Base-by-base conservation (phyloP, 2,888 invertebrate genomes). In the Scaptomyza caliginosa region DNA sequence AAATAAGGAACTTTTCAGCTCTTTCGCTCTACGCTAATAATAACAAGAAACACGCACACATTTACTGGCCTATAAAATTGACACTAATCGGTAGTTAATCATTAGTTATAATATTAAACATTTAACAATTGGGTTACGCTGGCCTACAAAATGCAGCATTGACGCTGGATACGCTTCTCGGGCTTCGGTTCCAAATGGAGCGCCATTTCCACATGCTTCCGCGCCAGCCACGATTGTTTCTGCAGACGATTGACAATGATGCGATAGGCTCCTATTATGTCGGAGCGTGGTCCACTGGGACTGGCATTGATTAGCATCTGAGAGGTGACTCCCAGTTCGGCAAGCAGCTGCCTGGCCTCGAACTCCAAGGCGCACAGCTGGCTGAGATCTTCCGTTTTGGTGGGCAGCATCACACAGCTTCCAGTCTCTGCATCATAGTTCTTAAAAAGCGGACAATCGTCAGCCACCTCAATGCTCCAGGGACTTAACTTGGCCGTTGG, bases 201-300 rank as follows among this genome's bases (percentile, higher is more conserved):
- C 4, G 91, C 90, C 79, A 90, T 83, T 64, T 91, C 91, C 6
- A 90, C 90, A 45, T 90, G 90, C 23, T 90, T 90, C 24, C 90
- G 84, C 2, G 91, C 90, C 62, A 91, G 64, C 90, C 91, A 90
- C n/a, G 90, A 89, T 54, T 92, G 91, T 57, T 91, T 91, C 63
- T 92, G 92, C 49, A 93, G 84, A 11, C 93, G 91, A 88, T 94
- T 94, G 65, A 95, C 92, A 30, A 95, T 92, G 62, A 96, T 95
- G 39, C 95, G 92, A 89, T 95, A 96, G 43, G 94, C 94, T 8
- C 95, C 95, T 43, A 94, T 94, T 32, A 95, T 92, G 68, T 94
- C 93, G 76, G 93, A 94, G 48, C 94, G 91, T 1, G 94, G 94
- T 26, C 94, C 94, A 67, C 93, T 93, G 36, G 92, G 91, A 17